These are phyloP conservation scores for Balanococcus diminutus DNA, from an alignment of 2,888 invertebrate species.

Conservation along the genomic window DNA sequence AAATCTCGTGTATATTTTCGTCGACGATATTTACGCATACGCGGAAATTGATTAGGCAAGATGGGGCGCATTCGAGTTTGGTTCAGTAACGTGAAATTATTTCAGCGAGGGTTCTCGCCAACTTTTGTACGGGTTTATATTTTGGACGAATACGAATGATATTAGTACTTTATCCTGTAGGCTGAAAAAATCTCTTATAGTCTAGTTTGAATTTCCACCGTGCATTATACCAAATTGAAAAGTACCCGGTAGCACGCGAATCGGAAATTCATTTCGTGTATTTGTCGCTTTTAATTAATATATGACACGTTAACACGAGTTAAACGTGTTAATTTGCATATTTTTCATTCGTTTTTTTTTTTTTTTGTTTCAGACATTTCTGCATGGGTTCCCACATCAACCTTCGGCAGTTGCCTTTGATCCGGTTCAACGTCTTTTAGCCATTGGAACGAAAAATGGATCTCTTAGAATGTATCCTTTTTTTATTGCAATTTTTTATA, in stretches of 20 bases:
- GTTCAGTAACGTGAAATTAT: not conserved
- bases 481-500: not conserved
- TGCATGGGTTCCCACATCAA: constrained; percentile 98
- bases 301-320: not conserved
- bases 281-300: constrained; percentile 31
- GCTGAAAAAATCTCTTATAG: not conserved
- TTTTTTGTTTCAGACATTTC: constrained; percentile 79
- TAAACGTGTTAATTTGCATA: constrained; percentile 11
- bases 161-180: not conserved
- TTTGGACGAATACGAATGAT: not conserved
- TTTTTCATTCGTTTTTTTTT: constrained; percentile 50
- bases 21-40: not conserved
- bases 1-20: constrained; percentile 19
- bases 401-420: constrained; percentile 98
- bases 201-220: not conserved
- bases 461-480: constrained; percentile 96
- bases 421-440: constrained; percentile 94
- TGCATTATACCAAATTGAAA: not conserved
- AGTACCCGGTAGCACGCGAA: constrained; percentile 21
- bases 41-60: constrained; percentile 6
- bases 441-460: constrained; percentile 94
- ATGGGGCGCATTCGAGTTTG: not conserved
- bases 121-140: not conserved
- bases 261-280: constrained; percentile 39
- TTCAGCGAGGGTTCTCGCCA: not conserved